phyloP scores from a whole-genome alignment of 2,888 invertebrate genomes.

The Clitarchus hookeri region DNA sequence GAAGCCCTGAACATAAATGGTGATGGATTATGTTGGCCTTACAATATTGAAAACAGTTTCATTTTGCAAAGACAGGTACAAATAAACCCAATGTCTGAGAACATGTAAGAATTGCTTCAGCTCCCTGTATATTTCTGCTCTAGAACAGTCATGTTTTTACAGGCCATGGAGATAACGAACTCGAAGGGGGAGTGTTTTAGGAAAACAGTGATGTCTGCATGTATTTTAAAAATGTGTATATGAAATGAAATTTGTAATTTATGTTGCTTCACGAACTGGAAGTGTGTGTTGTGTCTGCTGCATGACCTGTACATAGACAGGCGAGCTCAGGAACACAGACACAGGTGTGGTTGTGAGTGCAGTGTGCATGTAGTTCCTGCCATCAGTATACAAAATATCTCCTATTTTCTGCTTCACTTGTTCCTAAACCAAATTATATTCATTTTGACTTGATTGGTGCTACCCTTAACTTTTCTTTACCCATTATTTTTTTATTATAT shows the following conservation, averaged over 20 bases:
- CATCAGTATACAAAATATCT: neutral
- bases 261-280: neutral
- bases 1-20: too few relatives aligned
- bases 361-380: neutral
- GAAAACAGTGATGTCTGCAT: neutral
- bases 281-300: neutral
- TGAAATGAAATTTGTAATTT: neutral
- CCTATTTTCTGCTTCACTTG: neutral
- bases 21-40: neutral
- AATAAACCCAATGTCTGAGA: neutral
- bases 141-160: neutral
- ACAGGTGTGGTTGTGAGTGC: neutral
- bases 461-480: neutral
- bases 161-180: neutral
- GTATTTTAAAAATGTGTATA: neutral
- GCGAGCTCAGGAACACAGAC: neutral
- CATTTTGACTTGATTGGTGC: neutral
- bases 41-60: neutral
- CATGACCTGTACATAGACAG: too few relatives aligned
- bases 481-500: neutral
- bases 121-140: neutral
- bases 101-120: neutral
- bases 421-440: neutral
- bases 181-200: neutral
- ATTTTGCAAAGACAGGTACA: neutral